phyloP scores from a whole-genome alignment of 2,797 vertebrate genomes.

The Notolepis coatsorum region DNA sequence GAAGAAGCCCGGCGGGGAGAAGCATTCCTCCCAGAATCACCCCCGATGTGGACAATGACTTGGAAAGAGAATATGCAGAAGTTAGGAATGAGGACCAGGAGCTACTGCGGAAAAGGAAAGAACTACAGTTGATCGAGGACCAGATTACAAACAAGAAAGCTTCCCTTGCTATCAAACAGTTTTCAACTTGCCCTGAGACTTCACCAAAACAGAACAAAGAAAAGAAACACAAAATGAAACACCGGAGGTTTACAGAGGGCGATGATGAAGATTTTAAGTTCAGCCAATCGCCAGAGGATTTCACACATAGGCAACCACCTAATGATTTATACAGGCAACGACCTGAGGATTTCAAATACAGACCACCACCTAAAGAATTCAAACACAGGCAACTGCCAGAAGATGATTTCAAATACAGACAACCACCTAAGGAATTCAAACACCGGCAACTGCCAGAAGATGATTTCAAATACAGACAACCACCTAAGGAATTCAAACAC shows the following conservation, averaged over 20 bases:
- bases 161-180: neutral
- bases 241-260: constrained; percentile 25
- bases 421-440: constrained; percentile 27
- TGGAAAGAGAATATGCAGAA: neutral
- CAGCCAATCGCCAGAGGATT: constrained; percentile 36
- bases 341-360: constrained; percentile 15
- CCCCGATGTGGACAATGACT: neutral
- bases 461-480: constrained; percentile 45
- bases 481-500: constrained; percentile 40
- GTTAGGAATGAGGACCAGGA: neutral
- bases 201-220: constrained; percentile 37
- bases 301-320: constrained; percentile 21
- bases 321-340: constrained; percentile 9
- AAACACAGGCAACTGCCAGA: constrained; percentile 29
- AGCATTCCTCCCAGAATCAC: constrained; percentile 1
- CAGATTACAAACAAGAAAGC: neutral
- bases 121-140: neutral
- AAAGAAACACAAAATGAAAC: constrained; percentile 57
- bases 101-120: neutral
- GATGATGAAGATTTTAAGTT: constrained; percentile 37
- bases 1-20: constrained; percentile 56
- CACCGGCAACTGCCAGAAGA: constrained; percentile 34
- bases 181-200: neutral
- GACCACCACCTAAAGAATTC: constrained; percentile 23
- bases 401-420: neutral